phyloP scores from a whole-genome alignment of 2,797 vertebrate genomes.

The Buceros bicornis region DNA sequence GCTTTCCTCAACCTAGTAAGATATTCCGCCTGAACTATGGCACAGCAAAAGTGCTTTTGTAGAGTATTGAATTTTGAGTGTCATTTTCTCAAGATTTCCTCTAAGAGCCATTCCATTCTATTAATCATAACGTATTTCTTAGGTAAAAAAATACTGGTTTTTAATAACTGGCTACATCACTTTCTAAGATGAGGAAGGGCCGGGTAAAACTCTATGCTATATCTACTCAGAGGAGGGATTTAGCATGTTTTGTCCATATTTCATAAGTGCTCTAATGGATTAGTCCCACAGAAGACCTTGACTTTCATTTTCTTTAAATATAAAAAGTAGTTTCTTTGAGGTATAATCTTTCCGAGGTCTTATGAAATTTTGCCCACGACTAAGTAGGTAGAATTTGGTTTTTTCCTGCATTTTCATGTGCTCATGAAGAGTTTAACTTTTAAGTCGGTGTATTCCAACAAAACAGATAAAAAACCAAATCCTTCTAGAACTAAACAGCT shows the following conservation, averaged over 20 bases:
- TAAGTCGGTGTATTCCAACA: not conserved
- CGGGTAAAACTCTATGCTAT: not conserved
- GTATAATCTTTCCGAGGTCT: not conserved
- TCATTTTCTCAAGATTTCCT: not conserved
- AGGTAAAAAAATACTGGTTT: not conserved
- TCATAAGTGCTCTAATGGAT: not conserved
- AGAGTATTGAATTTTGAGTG: accelerated
- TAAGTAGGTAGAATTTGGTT: not conserved
- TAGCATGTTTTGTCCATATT: accelerated
- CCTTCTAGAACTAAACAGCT: not conserved
- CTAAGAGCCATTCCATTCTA: not conserved
- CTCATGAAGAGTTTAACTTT: not conserved
- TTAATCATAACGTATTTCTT: not conserved
- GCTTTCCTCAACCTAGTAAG: not conserved
- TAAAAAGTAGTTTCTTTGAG: not conserved
- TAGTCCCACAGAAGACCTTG: not conserved
- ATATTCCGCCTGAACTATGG: not conserved
- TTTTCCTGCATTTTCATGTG: not conserved
- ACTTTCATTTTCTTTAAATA: not conserved
- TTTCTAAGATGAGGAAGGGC: not conserved
- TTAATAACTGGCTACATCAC: not conserved
- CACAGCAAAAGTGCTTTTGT: not conserved
- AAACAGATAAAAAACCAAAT: not conserved
- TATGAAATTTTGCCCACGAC: accelerated
- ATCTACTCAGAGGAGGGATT: not conserved